These are phyloP conservation scores for Galeruca laticollis DNA, from an alignment of 2,888 invertebrate species.

Conservation along the genomic window DNA sequence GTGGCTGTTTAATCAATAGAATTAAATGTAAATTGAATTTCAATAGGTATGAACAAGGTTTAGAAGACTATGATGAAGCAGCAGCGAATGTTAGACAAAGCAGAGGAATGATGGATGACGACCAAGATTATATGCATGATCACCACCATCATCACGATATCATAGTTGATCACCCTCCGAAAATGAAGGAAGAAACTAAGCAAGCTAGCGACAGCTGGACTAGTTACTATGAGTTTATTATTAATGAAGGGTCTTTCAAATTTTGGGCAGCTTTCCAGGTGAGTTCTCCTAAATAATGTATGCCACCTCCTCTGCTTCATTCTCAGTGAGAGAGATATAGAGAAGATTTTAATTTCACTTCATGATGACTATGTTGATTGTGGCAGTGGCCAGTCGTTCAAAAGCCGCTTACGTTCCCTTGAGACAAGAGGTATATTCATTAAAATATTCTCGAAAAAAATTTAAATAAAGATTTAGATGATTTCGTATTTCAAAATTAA, in stretches of 20 bases:
- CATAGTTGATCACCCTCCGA: slow-evolving; percentile 63
- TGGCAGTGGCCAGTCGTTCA: too few relatives aligned
- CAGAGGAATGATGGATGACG: slow-evolving; percentile 67
- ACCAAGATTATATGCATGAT: slow-evolving; percentile 69
- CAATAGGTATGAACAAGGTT: slow-evolving; percentile 58
- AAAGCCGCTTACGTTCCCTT: too few relatives aligned
- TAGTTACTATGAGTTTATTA: slow-evolving; percentile 88
- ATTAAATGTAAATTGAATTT: neutral
- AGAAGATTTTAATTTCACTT: too few relatives aligned
- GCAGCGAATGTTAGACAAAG: slow-evolving; percentile 56
- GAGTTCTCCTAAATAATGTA: slow-evolving; percentile 52
- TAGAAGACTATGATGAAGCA: slow-evolving; percentile 63
- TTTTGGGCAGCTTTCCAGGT: slow-evolving; percentile 92
- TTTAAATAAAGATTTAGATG: too few relatives aligned
- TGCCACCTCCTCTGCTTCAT: too few relatives aligned
- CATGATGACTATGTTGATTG: too few relatives aligned
- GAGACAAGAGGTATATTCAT: too few relatives aligned
- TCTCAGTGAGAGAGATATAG: neutral
- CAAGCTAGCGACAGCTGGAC: slow-evolving; percentile 80
- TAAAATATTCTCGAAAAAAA: too few relatives aligned
- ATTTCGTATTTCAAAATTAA: too few relatives aligned
- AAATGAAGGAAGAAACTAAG: slow-evolving; percentile 68
- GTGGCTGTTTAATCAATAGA: too few relatives aligned
- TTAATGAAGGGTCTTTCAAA: slow-evolving; percentile 89
- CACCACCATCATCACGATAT: slow-evolving; percentile 66